Percentiles rank a stretch among this genome's conserved stretches.
Evolutionary conservation across 2,888 invertebrate genomes (phyloP).

Genomic region (Heliconius aoede): DNA sequence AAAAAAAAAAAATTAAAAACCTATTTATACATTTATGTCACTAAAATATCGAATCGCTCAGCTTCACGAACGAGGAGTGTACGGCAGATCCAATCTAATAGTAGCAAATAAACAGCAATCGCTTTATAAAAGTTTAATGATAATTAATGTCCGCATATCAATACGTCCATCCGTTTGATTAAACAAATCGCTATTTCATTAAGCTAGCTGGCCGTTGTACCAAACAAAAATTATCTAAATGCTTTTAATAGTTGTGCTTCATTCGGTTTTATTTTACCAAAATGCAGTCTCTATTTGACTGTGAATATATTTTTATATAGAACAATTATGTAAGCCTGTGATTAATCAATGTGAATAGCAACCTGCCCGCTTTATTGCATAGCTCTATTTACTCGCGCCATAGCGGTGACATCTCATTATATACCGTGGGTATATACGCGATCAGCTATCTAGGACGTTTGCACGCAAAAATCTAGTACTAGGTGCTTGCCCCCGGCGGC

Average conservation of each 20-base stretch:
- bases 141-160: constrained; percentile 13
- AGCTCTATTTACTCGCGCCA: constrained; percentile 72
- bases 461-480: constrained; percentile 82
- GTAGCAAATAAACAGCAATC: background rate
- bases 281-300: constrained; percentile 48
- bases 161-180: constrained; percentile 32
- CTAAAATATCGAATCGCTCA: background rate
- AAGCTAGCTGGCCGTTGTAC: constrained; percentile 32
- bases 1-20: no score
- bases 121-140: constrained; percentile 14
- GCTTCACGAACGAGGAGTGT: background rate
- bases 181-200: constrained; percentile 36
- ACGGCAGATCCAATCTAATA: background rate
- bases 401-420: constrained; percentile 80
- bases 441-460: constrained; percentile 79
- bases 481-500: constrained; percentile 73
- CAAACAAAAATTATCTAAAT: constrained; percentile 46
- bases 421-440: constrained; percentile 66
- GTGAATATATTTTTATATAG: constrained; percentile 53
- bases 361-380: constrained; percentile 72
- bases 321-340: constrained; percentile 66
- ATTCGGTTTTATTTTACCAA: constrained; percentile 48
- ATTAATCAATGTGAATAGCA: constrained; percentile 77
- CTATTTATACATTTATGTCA: background rate
- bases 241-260: constrained; percentile 43